Percentiles rank a stretch among this genome's conserved stretches.
These are phyloP conservation scores for Criorhina ranunculi DNA, from an alignment of 2,888 invertebrate genomes.

Conservation along the genomic window DNA sequence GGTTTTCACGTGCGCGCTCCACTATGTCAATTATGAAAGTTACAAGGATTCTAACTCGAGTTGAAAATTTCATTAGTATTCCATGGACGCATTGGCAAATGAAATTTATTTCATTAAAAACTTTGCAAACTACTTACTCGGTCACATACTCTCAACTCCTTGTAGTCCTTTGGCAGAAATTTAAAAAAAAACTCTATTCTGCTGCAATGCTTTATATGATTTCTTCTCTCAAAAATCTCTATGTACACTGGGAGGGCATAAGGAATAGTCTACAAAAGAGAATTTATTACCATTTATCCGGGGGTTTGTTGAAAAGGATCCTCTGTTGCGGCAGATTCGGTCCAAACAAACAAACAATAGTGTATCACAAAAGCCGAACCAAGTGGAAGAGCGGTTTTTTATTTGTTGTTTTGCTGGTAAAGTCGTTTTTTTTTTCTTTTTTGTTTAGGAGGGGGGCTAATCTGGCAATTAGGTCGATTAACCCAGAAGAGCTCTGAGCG, in stretches of 20 bases:
- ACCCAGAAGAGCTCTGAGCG: constrained; percentile 46
- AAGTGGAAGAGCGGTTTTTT: constrained; percentile 5
- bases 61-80: constrained; percentile 48
- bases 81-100: constrained; percentile 34
- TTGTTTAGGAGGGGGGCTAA: constrained; percentile 31
- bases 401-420: not conserved
- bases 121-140: constrained; percentile 23
- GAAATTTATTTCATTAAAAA: constrained; percentile 45
- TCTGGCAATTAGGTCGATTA: constrained; percentile 75
- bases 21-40: constrained; percentile 34
- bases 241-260: constrained; percentile 4
- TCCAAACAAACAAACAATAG: constrained; percentile 55
- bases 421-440: constrained; percentile 42
- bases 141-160: not conserved
- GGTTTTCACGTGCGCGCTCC: constrained; percentile 15
- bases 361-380: constrained; percentile 34
- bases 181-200: not conserved
- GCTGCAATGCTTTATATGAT: constrained; percentile 8
- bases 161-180: not conserved
- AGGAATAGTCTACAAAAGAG: constrained; percentile 44
- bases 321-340: constrained; percentile 40
- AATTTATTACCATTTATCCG: constrained; percentile 69
- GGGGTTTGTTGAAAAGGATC: constrained; percentile 61
- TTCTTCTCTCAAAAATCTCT: constrained; percentile 9
- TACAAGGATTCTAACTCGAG: constrained; percentile 22